Evolutionary conservation across 2,797 vertebrate species (phyloP).

Genomic region (Lagocephalus sceleratus): DNA sequence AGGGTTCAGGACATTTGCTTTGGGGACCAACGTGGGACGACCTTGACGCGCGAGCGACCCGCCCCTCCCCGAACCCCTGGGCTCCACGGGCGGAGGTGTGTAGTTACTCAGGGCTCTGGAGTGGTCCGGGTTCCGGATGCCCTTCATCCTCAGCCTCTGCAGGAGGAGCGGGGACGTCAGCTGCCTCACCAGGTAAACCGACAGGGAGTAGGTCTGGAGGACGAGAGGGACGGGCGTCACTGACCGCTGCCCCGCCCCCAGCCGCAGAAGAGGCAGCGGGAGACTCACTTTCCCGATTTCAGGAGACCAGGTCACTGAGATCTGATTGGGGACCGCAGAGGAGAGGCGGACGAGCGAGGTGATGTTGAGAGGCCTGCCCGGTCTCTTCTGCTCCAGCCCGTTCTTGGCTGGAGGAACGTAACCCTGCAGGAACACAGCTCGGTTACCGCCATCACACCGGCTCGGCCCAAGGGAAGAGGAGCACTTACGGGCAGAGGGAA

Average conservation of each 20-base stretch:
- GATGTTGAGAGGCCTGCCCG: slow-evolving; percentile 91
- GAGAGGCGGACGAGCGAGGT: slow-evolving; percentile 91
- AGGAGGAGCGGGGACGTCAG: slow-evolving; percentile 92
- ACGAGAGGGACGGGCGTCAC: neutral
- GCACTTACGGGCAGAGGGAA: slow-evolving; percentile 93
- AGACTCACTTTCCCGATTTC: slow-evolving; percentile 92
- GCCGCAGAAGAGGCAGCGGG: neutral
- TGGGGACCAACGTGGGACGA: no score
- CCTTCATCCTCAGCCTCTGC: slow-evolving; percentile 96
- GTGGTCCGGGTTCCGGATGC: slow-evolving; percentile 96
- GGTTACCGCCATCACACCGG: neutral
- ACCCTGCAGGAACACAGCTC: slow-evolving; percentile 71
- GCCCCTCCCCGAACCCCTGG: no score
- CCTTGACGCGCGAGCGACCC: no score
- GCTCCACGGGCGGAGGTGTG: neutral
- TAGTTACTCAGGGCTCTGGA: slow-evolving; percentile 95
- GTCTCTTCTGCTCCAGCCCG: slow-evolving; percentile 95
- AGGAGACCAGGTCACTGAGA: slow-evolving; percentile 95
- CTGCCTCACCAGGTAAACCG: slow-evolving; percentile 95
- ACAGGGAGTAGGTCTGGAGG: slow-evolving; percentile 92
- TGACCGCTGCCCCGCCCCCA: no score
- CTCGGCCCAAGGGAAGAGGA: neutral
- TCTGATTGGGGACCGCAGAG: slow-evolving; percentile 96
- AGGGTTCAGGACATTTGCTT: no score
- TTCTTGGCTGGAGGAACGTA: slow-evolving; percentile 94